Percentiles rank a stretch among this genome's conserved stretches.
phyloP scores from a whole-genome alignment of 1,140 invertebrate species.

The Bombus terrestris region DNA sequence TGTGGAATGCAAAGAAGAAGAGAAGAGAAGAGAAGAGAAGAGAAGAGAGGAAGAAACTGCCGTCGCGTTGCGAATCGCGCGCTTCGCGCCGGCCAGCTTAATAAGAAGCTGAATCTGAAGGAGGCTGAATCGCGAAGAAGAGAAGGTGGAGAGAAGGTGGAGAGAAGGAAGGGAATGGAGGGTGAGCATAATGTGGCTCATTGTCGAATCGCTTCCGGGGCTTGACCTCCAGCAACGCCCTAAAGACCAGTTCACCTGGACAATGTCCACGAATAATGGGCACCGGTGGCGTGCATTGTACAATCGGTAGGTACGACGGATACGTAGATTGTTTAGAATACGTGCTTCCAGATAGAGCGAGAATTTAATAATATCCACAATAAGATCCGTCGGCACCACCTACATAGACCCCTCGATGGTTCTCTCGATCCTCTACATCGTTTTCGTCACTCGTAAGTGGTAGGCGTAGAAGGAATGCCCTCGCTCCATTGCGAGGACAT shows the following conservation, averaged over 20 bases:
- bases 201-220: conserved; percentile 80
- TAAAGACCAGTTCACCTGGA: conserved; percentile 66
- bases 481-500: not conserved
- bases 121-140: conserved; percentile 39
- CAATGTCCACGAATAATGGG: conserved; percentile 75
- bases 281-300: conserved; percentile 54
- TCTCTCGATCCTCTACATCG: not conserved
- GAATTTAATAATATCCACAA: conserved; percentile 65
- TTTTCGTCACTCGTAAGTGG: not conserved
- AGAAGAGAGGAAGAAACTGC: not conserved
- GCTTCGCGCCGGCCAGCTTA: conserved; percentile 32
- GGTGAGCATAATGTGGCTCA: conserved; percentile 72
- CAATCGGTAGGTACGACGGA: conserved; percentile 28
- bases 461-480: conserved; percentile 31
- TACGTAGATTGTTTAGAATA: conserved; percentile 58
- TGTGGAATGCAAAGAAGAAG: not conserved
- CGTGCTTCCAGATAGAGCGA: conserved; percentile 36
- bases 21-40: not conserved
- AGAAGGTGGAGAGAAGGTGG: conserved; percentile 50
- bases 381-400: conserved; percentile 28
- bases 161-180: conserved; percentile 12
- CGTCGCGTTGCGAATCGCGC: conserved; percentile 43
- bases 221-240: conserved; percentile 73
- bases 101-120: conserved; percentile 41
- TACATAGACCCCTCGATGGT: not conserved